Evolutionary conservation across 2,888 invertebrate species (phyloP).

Genomic region (Thymelicus lineola): DNA sequence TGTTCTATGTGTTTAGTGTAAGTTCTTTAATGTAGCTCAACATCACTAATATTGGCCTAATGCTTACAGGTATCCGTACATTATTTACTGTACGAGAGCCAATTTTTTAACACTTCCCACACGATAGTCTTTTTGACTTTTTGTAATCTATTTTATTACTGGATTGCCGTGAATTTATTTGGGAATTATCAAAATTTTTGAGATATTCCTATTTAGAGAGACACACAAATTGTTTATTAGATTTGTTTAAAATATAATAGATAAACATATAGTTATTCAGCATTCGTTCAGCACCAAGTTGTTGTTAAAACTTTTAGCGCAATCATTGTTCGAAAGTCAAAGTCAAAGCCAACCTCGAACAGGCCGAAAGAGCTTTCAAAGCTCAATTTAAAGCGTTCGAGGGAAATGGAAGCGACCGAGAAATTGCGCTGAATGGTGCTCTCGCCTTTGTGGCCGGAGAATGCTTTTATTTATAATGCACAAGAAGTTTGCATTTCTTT

Average conservation of each 20-base stretch:
- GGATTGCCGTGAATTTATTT: no score
- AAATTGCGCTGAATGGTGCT: constrained; percentile 2
- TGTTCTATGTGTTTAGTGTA: not conserved
- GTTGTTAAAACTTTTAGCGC: not conserved
- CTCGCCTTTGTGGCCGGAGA: not conserved
- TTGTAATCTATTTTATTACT: no score
- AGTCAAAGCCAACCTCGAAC: constrained; percentile 9
- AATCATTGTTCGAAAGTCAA: not conserved
- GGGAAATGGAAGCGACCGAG: constrained; percentile 6
- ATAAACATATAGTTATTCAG: not conserved
- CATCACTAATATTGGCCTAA: no score
- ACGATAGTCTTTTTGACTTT: no score
- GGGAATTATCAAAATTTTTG: no score
- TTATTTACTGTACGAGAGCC: no score
- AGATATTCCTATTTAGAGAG: no score
- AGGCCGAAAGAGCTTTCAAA: constrained; percentile 22
- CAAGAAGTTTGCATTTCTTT: constrained; percentile 3
- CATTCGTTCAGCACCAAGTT: constrained; percentile 1
- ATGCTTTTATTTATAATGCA: constrained; percentile 11
- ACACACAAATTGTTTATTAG: no score
- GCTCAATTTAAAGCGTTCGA: constrained; percentile 3
- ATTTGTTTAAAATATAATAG: no score
- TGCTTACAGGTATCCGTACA: no score
- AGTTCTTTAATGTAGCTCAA: no score
- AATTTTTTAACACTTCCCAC: no score